phyloP scores from a whole-genome alignment of 1,140 invertebrate species.

The Aphidius gifuensis region DNA sequence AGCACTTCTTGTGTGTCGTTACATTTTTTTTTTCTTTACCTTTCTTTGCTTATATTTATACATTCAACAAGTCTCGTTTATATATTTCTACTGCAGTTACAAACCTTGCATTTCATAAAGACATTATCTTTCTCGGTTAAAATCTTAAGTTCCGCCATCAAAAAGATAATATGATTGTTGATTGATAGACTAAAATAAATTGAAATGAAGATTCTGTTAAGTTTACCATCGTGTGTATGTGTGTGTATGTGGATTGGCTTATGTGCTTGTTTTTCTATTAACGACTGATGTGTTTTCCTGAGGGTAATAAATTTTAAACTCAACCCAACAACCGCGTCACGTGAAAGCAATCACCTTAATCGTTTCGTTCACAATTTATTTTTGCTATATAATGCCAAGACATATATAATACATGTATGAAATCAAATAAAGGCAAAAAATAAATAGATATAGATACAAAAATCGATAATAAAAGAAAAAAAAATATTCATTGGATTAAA shows the following conservation, averaged over 20 bases:
- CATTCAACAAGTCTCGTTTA: too few species aligned
- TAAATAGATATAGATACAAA: background rate
- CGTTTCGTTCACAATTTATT: slow-evolving; percentile 21
- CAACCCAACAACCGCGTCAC: slow-evolving; percentile 9
- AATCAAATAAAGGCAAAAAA: background rate
- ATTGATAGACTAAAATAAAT: too few species aligned
- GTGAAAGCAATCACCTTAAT: slow-evolving; percentile 22
- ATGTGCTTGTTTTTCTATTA: slow-evolving; percentile 20
- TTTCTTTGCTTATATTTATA: too few species aligned
- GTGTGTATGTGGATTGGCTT: background rate
- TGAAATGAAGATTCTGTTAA: too few species aligned
- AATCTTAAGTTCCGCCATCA: too few species aligned
- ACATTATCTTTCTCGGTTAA: too few species aligned
- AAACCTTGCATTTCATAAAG: too few species aligned
- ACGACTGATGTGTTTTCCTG: slow-evolving; percentile 19
- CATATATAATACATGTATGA: background rate
- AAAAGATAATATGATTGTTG: too few species aligned
- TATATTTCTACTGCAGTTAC: too few species aligned
- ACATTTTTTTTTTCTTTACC: too few species aligned
- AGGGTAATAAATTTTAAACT: slow-evolving; percentile 8
- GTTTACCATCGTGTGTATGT: too few species aligned
- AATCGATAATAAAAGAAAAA: slow-evolving; percentile 5
- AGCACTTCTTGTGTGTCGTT: too few species aligned
- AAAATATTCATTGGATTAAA: background rate
- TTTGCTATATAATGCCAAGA: slow-evolving; percentile 11